phyloP scores from a whole-genome alignment of 2,888 invertebrate genomes.

The Zonitis immaculata region DNA sequence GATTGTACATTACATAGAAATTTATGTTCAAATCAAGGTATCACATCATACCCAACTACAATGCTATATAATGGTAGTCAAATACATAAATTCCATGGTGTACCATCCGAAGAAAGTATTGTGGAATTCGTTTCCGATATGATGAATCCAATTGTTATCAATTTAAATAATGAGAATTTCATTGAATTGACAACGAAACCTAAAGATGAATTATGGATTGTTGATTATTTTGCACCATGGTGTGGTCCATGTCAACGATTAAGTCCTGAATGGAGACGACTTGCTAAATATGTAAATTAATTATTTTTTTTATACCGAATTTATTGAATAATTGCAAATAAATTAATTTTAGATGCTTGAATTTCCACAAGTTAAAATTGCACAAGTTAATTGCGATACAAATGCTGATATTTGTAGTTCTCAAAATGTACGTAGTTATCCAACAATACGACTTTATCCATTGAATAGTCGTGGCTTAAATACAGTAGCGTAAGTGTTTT shows the following conservation, averaged over 20 bases:
- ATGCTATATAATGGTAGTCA: constrained; percentile 59
- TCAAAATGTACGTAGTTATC: constrained; percentile 62
- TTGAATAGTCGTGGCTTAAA: constrained; percentile 51
- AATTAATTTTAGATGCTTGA: constrained; percentile 45
- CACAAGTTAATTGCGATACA: constrained; percentile 62
- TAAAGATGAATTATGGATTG: constrained; percentile 57
- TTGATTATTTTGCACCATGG: constrained; percentile 72
- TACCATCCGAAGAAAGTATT: constrained; percentile 56
- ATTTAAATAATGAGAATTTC: constrained; percentile 55
- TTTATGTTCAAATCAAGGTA: constrained; percentile 57
- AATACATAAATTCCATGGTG: constrained; percentile 55
- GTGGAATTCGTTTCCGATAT: constrained; percentile 62
- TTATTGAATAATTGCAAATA: neutral
- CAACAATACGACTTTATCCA: constrained; percentile 65
- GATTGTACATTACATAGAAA: constrained; percentile 61
- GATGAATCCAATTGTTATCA: constrained; percentile 53
- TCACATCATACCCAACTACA: constrained; percentile 65
- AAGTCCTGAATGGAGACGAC: constrained; percentile 61
- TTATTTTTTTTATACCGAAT: neutral
- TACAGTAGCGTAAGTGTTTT: constrained; percentile 54
- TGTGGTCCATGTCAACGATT: constrained; percentile 70
- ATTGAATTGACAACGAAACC: constrained; percentile 53
- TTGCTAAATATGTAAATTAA: constrained; percentile 53
- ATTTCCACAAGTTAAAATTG: constrained; percentile 55
- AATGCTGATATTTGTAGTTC: constrained; percentile 55